Percentiles rank a stretch among this genome's conserved stretches.
Evolutionary conservation across 2,797 vertebrate species (phyloP).

Genomic region (Apodemus agrarius): DNA sequence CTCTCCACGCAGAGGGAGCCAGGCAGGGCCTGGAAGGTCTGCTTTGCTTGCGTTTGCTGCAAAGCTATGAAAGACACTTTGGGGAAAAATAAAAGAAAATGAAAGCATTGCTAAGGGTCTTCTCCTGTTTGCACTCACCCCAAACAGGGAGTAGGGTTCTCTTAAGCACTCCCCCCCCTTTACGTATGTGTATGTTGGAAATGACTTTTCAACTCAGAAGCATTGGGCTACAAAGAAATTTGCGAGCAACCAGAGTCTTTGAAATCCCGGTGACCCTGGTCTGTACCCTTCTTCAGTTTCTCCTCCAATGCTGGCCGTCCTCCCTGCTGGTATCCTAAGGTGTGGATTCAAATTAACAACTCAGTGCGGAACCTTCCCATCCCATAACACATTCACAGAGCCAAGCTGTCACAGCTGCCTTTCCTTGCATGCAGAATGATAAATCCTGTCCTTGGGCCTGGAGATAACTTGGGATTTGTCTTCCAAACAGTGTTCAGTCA

Average conservation of each 20-base stretch:
- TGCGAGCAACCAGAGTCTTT: constrained; percentile 33
- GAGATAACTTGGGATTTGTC: neutral
- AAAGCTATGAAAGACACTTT: neutral
- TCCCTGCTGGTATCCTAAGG: constrained; percentile 10
- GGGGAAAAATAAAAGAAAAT: neutral
- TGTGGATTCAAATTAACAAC: neutral
- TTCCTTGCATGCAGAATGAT: neutral
- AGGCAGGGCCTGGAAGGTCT: neutral
- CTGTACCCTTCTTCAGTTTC: constrained; percentile 11
- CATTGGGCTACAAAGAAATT: constrained; percentile 1
- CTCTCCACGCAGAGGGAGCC: neutral
- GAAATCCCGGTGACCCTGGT: constrained; percentile 27
- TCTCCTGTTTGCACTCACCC: neutral
- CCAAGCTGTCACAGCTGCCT: neutral
- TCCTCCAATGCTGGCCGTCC: neutral
- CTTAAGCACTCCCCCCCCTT: neutral
- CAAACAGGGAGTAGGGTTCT: neutral
- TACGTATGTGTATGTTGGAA: constrained; percentile 13
- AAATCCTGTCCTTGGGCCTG: neutral
- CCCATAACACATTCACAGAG: constrained; percentile 7
- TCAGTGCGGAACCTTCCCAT: constrained; percentile 12
- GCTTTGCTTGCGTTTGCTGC: constrained; percentile 4
- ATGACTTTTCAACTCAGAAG: constrained; percentile 43
- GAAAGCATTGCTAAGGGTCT: neutral
- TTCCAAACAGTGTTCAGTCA: neutral